Evolutionary conservation across 2,113 vertebrate species (phyloP).

Genomic region (Rynchops niger): DNA sequence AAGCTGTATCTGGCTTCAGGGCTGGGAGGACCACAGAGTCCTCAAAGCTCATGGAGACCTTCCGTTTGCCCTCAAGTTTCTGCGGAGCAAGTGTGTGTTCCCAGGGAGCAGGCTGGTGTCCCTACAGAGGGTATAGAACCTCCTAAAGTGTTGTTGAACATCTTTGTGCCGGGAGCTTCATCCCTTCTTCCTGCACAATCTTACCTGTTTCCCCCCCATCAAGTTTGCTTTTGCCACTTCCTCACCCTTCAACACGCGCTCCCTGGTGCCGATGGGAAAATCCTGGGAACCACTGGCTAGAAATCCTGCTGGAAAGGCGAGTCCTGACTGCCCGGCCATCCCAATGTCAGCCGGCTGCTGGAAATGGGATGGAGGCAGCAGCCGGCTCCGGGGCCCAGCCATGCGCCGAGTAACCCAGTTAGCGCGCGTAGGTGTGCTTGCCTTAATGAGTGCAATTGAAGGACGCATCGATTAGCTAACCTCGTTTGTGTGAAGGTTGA

Average conservation of each 20-base stretch:
- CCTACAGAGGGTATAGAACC: background rate
- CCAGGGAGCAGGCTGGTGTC: background rate
- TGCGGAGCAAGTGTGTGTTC: rapidly evolving
- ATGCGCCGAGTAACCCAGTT: background rate
- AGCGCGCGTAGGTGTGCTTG: background rate
- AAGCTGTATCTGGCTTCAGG: background rate
- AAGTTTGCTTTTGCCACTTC: background rate
- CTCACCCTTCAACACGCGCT: rapidly evolving
- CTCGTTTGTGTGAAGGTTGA: constrained; percentile 61
- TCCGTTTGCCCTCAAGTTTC: background rate
- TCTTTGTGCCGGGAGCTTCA: background rate
- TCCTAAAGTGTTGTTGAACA: background rate
- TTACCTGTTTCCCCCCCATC: background rate
- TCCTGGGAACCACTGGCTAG: background rate
- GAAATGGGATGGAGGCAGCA: background rate
- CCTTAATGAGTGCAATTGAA: background rate
- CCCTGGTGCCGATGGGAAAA: background rate
- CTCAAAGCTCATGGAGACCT: background rate
- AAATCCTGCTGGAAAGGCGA: background rate
- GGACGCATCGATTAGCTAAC: constrained; percentile 36
- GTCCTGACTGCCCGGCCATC: background rate
- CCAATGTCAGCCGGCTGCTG: background rate
- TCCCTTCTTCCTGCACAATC: background rate
- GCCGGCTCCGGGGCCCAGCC: rapidly evolving
- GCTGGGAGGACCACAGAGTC: background rate